phyloP scores from a whole-genome alignment of 2,888 invertebrate species.

The Baccha elongata region DNA sequence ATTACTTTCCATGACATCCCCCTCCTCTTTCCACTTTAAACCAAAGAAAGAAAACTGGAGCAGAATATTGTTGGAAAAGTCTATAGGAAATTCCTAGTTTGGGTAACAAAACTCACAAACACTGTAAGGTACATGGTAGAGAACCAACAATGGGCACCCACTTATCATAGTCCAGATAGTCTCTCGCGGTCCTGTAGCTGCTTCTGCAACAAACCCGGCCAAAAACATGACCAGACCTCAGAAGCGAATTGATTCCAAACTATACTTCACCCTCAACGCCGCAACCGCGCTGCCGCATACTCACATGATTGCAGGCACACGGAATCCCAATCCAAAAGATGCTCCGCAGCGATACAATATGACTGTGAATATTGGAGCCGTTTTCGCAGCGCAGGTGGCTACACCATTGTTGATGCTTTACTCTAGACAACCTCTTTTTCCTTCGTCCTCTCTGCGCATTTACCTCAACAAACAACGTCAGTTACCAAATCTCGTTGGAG shows the following conservation, averaged over 20 bases:
- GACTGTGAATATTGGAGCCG: constrained; percentile 71
- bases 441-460: constrained; percentile 13
- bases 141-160: constrained; percentile 69
- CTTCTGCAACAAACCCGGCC: constrained; percentile 12
- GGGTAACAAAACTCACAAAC: constrained; percentile 21
- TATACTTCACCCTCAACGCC: constrained; percentile 8
- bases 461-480: constrained; percentile 35
- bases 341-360: constrained; percentile 61
- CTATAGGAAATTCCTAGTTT: constrained; percentile 31
- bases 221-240: constrained; percentile 40
- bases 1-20: constrained; percentile 11
- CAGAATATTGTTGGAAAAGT: constrained; percentile 25
- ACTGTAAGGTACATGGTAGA: constrained; percentile 44
- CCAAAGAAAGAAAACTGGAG: constrained; percentile 37
- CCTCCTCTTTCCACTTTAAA: background rate
- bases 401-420: constrained; percentile 67
- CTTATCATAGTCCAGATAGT: constrained; percentile 69
- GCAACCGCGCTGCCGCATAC: background rate
- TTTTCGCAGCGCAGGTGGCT: constrained; percentile 71
- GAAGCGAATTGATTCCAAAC: constrained; percentile 51
- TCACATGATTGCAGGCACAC: constrained; percentile 20
- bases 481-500: constrained; percentile 63
- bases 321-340: constrained; percentile 56
- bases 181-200: constrained; percentile 34
- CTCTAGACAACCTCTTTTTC: background rate